Base-by-base conservation (phyloP, 2,113 vertebrate species). In the Engystomops pustulosus region DNA sequence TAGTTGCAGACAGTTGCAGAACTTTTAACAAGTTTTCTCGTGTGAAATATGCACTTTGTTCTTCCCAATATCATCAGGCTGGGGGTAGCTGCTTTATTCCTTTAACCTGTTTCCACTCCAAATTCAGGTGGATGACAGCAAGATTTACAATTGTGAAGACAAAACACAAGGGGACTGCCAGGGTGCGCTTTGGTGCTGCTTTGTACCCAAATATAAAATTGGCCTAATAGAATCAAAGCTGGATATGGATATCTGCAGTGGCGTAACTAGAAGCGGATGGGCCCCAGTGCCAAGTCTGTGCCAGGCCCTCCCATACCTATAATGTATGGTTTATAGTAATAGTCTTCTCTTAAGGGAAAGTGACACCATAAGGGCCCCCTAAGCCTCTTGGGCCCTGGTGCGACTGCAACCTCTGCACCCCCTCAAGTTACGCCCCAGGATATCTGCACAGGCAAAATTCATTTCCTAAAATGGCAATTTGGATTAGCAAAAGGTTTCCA, bases 11-110 rank as follows among this genome's bases (percentile, higher is more conserved):
- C 65, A 38, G 32, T 70, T 72, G 11, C 27, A 27, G 41, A n/a
- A n/a, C 41, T 25, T 44, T 67, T 36, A 20, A 60, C 15, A 60
- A 20, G 1, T 62, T 67, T 67, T 67, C 62, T 67, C 32, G 5
- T 36, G 62, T 67, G 62, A 67, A 36, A 67, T 36, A 18, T 36
- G 62, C 32, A 10, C 62, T 67, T 36, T 67, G 62, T 67, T 67
- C 62, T 34, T 34, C 30, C 30, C 62, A 67, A 34, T 65, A 65
- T 17, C 17, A 17, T 18, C 14, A 32, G 25, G 25, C 58, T n/a
- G n/a, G 25, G 25, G 12, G 58, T 20, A 15, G 60, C 60, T 5
- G 8, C 36, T 67, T 67, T 20, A 36, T 67, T 34, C 18, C 4
- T 20, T 36, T 17, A 67, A 67, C 32, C 27, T 32, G 60, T 34